These are phyloP conservation scores for Styela clava DNA, from an alignment of 23 tunicate species.

Conservation along the genomic window DNA sequence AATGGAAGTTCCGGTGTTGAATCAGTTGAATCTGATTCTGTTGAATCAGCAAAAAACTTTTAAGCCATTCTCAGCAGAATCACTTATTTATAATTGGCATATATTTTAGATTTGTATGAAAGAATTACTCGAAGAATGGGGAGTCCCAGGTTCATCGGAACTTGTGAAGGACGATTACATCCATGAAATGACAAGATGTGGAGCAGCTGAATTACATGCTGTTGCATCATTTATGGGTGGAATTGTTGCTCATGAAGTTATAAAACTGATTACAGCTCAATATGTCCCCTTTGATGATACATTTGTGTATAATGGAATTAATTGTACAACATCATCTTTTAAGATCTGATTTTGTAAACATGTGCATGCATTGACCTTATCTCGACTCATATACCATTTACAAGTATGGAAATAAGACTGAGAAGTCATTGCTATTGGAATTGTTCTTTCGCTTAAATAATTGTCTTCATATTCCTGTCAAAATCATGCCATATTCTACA, in stretches of 20 bases:
- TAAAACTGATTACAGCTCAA: conserved; percentile 80
- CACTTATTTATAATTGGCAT: no score
- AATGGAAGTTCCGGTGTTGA: no score
- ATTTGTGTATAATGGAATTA: conserved; percentile 79
- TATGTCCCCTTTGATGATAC: conserved; percentile 71
- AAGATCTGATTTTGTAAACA: conserved; percentile 29
- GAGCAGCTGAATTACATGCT: conserved; percentile 86
- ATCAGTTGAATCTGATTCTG: no score
- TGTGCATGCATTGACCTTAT: no score
- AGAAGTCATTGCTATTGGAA: no score
- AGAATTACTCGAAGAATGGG: conserved; percentile 64
- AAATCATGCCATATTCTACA: no score
- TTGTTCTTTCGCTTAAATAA: no score
- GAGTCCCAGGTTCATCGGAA: conserved; percentile 67
- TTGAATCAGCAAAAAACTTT: no score
- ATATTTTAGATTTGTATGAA: conserved; percentile 29
- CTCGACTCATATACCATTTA: no score
- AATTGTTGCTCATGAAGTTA: conserved; percentile 87
- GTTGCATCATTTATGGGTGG: conserved; percentile 97
- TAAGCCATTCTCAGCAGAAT: no score
- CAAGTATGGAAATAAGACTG: no score
- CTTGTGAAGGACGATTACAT: conserved; percentile 60
- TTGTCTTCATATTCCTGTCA: no score
- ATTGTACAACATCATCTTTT: conserved; percentile 54
- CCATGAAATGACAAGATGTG: conserved; percentile 79